These are phyloP conservation scores for Troides aeacus DNA, from an alignment of 2,888 invertebrate species.

Conservation along the genomic window DNA sequence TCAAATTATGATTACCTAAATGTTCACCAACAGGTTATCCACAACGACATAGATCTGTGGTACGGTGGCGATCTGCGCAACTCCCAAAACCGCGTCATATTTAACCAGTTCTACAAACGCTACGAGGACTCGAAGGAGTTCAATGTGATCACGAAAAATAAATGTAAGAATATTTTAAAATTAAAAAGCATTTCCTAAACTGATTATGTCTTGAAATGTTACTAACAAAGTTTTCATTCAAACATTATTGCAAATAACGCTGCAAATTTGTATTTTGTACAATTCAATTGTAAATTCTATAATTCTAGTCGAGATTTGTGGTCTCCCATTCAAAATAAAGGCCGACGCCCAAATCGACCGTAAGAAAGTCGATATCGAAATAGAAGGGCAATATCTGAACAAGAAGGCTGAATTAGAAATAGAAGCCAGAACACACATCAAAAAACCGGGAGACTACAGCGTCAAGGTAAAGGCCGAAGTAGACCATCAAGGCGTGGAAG, in stretches of 20 bases:
- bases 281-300: neutral
- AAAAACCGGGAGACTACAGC: slow-evolving; percentile 67
- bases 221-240: too few species aligned
- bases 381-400: slow-evolving; percentile 80
- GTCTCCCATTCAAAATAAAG: slow-evolving; percentile 70
- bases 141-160: slow-evolving; percentile 75
- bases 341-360: slow-evolving; percentile 80
- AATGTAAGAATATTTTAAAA: slow-evolving; percentile 49
- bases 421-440: slow-evolving; percentile 72
- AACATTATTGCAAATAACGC: too few species aligned
- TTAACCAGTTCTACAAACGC: slow-evolving; percentile 68
- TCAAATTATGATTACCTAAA: too few species aligned
- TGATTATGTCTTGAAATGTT: too few species aligned
- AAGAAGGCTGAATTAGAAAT: slow-evolving; percentile 82
- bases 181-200: too few species aligned
- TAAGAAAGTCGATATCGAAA: slow-evolving; percentile 78
- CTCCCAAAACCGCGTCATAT: slow-evolving; percentile 74
- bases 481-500: slow-evolving; percentile 62
- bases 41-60: slow-evolving; percentile 76
- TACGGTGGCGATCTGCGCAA: slow-evolving; percentile 83
- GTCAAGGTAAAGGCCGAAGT: slow-evolving; percentile 53
- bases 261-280: too few species aligned
- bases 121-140: slow-evolving; percentile 57
- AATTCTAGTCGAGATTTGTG: slow-evolving; percentile 75
- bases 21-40: slow-evolving; percentile 44